Conservation (phyloP, 2,113 vertebrate species). For the Loxodonta africana region DNA sequence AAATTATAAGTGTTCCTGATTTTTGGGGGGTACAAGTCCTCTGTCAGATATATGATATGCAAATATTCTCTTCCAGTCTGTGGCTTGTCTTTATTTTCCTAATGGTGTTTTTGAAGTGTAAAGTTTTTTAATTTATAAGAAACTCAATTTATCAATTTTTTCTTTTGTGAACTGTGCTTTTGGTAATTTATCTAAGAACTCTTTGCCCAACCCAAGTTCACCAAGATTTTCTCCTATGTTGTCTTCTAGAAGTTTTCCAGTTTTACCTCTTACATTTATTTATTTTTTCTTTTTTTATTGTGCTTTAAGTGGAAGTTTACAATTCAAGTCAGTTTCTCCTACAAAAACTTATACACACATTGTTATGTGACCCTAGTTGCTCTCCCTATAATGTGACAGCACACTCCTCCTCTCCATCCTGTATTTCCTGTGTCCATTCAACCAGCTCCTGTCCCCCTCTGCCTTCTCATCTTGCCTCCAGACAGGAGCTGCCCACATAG, state of each 20-base stretch:
- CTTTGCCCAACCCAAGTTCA: background rate
- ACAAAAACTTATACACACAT: too few species aligned
- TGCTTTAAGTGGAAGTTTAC: too few species aligned
- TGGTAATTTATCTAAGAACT: background rate
- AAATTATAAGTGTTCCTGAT: slow-evolving; percentile 28
- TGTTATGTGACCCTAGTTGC: too few species aligned
- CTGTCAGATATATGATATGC: slow-evolving; percentile 1
- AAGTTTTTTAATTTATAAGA: background rate
- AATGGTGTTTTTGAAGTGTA: slow-evolving; percentile 5
- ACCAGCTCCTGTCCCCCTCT: too few species aligned
- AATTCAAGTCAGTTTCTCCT: too few species aligned
- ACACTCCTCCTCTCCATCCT: too few species aligned
- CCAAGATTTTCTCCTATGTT: background rate
- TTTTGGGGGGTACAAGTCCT: background rate
- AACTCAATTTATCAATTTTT: background rate
- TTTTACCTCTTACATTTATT: slow-evolving; percentile 33
- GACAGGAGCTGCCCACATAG: too few species aligned
- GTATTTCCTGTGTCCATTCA: too few species aligned
- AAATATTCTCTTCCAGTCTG: background rate
- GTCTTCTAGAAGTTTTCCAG: background rate
- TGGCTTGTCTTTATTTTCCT: slow-evolving; percentile 25
- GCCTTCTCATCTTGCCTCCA: too few species aligned
- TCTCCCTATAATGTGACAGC: too few species aligned
- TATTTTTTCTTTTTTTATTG: too few species aligned
- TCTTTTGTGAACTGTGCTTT: slow-evolving; percentile 2